Conservation (phyloP, 1,140 invertebrate genomes). For the Hyposmocoma kahamanoa region DNA sequence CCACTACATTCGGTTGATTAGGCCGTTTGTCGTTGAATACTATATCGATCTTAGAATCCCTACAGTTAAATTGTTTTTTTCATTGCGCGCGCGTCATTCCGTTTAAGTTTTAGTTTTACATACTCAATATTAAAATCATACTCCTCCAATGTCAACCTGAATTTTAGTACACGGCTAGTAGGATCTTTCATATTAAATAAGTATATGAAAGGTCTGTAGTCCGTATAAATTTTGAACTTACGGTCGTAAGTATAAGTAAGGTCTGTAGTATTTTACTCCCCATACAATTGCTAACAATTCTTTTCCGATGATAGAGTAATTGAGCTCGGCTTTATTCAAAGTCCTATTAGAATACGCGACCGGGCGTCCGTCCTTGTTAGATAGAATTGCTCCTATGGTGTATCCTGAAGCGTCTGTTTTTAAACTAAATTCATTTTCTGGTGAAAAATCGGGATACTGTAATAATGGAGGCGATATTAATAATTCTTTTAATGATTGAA, state of each 20-base stretch:
- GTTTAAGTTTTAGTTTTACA: not conserved
- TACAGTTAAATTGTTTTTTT: too few species aligned
- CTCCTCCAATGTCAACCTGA: not conserved
- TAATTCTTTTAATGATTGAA: not conserved
- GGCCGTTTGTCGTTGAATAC: too few species aligned
- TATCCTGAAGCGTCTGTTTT: not conserved
- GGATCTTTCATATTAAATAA: conserved; percentile 1
- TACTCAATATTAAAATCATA: not conserved
- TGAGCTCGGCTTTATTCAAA: conserved; percentile 1
- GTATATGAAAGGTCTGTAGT: conserved; percentile 1
- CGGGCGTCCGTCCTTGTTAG: not conserved
- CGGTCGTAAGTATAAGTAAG: not conserved
- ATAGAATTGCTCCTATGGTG: not conserved
- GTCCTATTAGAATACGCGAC: not conserved
- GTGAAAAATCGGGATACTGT: not conserved
- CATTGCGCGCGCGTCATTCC: not conserved
- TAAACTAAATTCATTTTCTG: not conserved
- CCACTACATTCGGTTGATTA: too few species aligned
- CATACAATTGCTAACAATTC: not conserved
- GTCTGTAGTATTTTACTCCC: not conserved
- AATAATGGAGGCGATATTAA: not conserved
- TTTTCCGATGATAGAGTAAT: not conserved
- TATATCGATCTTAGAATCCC: too few species aligned
- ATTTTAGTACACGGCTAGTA: not conserved
- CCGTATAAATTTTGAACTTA: not conserved